Base-by-base conservation (phyloP, 1,140 invertebrate species). In the Drosophila elegans region DNA sequence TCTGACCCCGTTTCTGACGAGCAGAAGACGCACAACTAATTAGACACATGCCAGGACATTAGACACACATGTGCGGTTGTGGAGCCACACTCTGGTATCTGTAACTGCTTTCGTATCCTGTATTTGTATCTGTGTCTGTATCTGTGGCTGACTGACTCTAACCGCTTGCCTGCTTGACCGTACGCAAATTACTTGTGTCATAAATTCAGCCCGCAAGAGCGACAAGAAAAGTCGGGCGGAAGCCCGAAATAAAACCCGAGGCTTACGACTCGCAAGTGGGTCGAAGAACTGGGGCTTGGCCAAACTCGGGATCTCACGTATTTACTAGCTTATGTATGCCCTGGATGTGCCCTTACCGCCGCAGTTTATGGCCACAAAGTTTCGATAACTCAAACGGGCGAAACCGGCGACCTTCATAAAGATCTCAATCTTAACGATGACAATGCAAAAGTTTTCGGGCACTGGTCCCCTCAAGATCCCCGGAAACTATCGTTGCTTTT, bases 171-270 rank as follows among this genome's bases (percentile, higher is more conserved):
- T 66, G 79, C 83, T 88, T 86, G 84, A 89, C 84, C 84, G 85
- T 89, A 90, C 85, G 77, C 84, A 89, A 89, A 89, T 89, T 84
- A 89, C 85, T 89, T 89, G 77, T 89, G 85, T 89, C 84, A 89
- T 89, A 89, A 89, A 89, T 90, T 89, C 73, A 56, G 57, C 36
- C 54, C 62, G 51, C 56, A 41, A 53, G 59, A 72, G 78, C 72
- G 78, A 86, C 78, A 86, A 85, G 83, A 78, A 78, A 84, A 83
- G 80, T 83, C 80, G 72, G 74, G 75, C 69, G 63, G 82, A 55
- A 53, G 67, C 62, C 56, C 56, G 42, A 76, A 82, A 78, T 73
- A 68, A 80, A 68, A 74, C 82, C 81, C 78, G 64, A 81, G 78
- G 82, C 81, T 84, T 86, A 86, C 51, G 63, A 55, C 42, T 57